Evolutionary conservation across 2,888 invertebrate genomes (phyloP).

Genomic region (Luperina nickerlii): DNA sequence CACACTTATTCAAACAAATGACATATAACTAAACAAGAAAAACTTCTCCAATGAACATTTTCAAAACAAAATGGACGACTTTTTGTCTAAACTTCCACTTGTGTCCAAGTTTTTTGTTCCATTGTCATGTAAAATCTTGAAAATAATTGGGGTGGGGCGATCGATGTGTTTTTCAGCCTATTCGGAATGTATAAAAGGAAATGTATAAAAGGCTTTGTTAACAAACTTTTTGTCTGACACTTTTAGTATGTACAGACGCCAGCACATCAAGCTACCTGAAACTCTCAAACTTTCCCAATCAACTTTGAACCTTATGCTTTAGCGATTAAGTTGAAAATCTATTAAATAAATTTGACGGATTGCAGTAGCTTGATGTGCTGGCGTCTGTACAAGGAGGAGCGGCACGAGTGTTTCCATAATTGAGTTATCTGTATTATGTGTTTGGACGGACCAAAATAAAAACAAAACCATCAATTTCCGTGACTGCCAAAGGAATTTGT

Average conservation of each 20-base stretch:
- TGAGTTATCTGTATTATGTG: constrained; percentile 17
- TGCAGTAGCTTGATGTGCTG: too few relatives aligned
- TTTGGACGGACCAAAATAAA: background rate
- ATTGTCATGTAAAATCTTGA: constrained; percentile 66
- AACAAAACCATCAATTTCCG: background rate
- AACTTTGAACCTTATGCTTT: too few relatives aligned
- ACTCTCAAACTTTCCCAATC: too few relatives aligned
- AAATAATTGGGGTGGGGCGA: constrained; percentile 58
- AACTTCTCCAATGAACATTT: constrained; percentile 36
- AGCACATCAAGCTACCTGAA: too few relatives aligned
- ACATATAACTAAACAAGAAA: constrained; percentile 46
- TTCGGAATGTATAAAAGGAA: constrained; percentile 20
- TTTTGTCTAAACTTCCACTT: constrained; percentile 41
- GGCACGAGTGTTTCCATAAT: constrained; percentile 28
- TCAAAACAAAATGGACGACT: constrained; percentile 37
- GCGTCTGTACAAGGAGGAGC: background rate
- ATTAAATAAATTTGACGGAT: too few relatives aligned
- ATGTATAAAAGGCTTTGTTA: constrained; percentile 13
- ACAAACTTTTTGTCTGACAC: constrained; percentile 30
- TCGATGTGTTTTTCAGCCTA: constrained; percentile 59
- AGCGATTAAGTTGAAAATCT: too few relatives aligned
- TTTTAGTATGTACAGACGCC: background rate
- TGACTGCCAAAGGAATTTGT: too few relatives aligned
- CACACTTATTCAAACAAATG: constrained; percentile 26
- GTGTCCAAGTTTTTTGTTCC: constrained; percentile 55